These are phyloP conservation scores for Cotesia vestalis DNA, from an alignment of 1,140 invertebrate genomes.

Conservation along the genomic window DNA sequence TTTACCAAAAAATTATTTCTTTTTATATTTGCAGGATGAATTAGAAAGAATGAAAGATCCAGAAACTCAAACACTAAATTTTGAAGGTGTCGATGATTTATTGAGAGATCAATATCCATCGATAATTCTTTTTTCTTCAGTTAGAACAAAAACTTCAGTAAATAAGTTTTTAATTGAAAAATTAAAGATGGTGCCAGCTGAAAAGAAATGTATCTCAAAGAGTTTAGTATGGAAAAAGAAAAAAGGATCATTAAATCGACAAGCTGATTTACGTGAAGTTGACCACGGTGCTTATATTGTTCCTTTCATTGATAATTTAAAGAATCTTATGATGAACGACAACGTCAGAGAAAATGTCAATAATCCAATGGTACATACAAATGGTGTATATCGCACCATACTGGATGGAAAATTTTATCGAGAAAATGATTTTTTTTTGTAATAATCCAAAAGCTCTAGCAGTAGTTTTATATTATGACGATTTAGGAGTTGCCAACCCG, in stretches of 20 bases:
- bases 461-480: constrained; percentile 42
- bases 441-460: constrained; percentile 37
- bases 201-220: not conserved
- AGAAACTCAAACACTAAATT: not conserved
- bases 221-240: constrained; percentile 21
- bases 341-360: constrained; percentile 30
- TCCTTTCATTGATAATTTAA: constrained; percentile 39
- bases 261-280: constrained; percentile 17
- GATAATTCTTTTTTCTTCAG: constrained; percentile 5
- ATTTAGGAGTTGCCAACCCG: constrained; percentile 37
- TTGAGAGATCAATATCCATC: constrained; percentile 16
- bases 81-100: not conserved
- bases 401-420: constrained; percentile 40
- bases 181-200: constrained; percentile 20
- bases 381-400: constrained; percentile 30
- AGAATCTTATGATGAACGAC: constrained; percentile 36
- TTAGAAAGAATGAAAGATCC: not conserved
- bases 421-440: constrained; percentile 39
- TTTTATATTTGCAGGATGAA: constrained; percentile 2
- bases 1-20: not conserved
- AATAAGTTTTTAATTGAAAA: constrained; percentile 29
- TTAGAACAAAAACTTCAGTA: constrained; percentile 17
- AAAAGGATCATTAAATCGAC: not conserved
- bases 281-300: constrained; percentile 33
- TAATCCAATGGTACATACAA: constrained; percentile 1